phyloP scores from a whole-genome alignment of 2,888 invertebrate genomes.

The Heliconius cydno region DNA sequence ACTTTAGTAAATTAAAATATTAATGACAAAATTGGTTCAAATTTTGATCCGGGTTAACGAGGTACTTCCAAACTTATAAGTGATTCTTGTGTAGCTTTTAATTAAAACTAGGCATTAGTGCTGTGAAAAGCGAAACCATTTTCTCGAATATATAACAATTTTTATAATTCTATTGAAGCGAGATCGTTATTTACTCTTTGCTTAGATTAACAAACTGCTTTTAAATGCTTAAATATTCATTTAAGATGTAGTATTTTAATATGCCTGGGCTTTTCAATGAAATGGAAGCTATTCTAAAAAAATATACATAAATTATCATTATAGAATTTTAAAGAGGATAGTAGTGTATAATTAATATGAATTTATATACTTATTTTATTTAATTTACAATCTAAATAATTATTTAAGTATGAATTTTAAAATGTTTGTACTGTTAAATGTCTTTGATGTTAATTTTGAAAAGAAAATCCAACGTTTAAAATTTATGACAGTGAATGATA shows the following conservation, averaged over 20 bases:
- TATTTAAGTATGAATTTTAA: neutral
- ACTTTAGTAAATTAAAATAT: constrained; percentile 40
- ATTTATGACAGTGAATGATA: too few species aligned
- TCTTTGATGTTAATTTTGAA: too few species aligned
- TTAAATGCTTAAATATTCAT: constrained; percentile 7
- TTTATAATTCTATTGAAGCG: constrained; percentile 9
- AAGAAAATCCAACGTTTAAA: too few species aligned
- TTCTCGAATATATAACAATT: constrained; percentile 1
- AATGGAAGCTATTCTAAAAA: neutral
- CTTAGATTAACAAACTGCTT: constrained; percentile 1
- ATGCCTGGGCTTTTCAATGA: neutral
- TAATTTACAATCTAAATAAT: too few species aligned
- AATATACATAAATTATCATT: neutral
- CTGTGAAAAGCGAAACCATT: constrained; percentile 13
- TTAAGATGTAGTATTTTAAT: constrained; percentile 1
- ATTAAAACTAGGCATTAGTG: constrained; percentile 38
- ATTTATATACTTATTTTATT: too few species aligned
- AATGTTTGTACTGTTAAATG: neutral
- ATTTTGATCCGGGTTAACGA: constrained; percentile 43
- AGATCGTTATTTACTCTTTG: constrained; percentile 1
- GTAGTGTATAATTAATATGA: too few species aligned
- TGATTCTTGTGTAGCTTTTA: constrained; percentile 41
- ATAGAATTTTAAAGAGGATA: neutral
- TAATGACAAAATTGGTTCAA: constrained; percentile 43
- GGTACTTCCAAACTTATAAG: constrained; percentile 42